Base-by-base conservation (phyloP, 2,888 invertebrate genomes). In the Nudaria mundana region DNA sequence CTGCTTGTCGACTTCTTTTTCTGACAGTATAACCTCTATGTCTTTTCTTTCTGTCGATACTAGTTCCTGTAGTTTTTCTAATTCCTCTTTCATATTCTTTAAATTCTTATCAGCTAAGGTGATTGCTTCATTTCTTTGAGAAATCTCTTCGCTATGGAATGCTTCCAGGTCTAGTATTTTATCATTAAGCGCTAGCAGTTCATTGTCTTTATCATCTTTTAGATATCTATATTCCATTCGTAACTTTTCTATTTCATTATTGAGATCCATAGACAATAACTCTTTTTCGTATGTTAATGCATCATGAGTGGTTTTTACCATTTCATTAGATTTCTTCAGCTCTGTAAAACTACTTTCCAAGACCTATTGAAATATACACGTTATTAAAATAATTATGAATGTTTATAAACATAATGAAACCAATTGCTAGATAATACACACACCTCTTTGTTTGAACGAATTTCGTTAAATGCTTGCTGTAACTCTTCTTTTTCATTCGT, bases 391-490 rank as follows among this genome's bases (percentile, higher is more conserved):
- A 32, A 38, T 30, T 28, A 22, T 38, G 37, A 14, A 7, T 28
- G 35, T 53, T 73, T 66, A 42, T 16, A 64, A 74, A 64, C 1
- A 64, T 52, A 52, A 32, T 48, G 38, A 31, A 56, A 52, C 56
- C 29, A 31, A 33, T 25, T 41, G 28, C 32, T 42, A 39, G 10
- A 5, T 30, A 40, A 16, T 37, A 47, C 49, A 80, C 84, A 56
- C 76, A 87, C 87, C 85, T 85, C 69, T 63, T 76, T 80, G 48
- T 81, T 66, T 45, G 51, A 37, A 13, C 41, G 44, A 28, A 68
- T 52, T 42, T 76, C 56, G 14, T 48, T 57, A 14, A 48, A 50
- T n/a, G 76, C 71, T 36, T 33, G 40, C 23, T 54, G 44, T 30
- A 76, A 46, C 16, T 58, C 47, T 16, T 36, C 35, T 20, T 66